A percentile compares a stretch with the other conserved stretches of the same genome.
Conservation (phyloP, 2,888 invertebrate genomes). For the Heliconius cydno region DNA sequence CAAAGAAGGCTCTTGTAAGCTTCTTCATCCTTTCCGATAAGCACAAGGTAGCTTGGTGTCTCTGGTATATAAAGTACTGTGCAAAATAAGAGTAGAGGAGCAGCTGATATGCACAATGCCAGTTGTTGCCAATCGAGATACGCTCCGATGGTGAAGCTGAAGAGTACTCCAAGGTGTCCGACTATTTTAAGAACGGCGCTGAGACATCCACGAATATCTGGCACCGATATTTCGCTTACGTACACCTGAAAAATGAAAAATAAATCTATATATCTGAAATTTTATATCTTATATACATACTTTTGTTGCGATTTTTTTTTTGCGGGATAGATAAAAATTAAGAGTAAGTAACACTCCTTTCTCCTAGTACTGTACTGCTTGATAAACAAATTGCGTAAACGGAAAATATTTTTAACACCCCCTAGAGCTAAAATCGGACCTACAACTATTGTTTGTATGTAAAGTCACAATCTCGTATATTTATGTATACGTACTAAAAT, state of each 20-base stretch:
- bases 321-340: too few relatives aligned
- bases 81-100: conserved; percentile 89
- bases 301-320: too few relatives aligned
- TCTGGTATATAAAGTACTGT: conserved; percentile 92
- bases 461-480: neutral
- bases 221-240: conserved; percentile 95
- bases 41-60: conserved; percentile 92
- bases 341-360: too few relatives aligned
- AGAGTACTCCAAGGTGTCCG: conserved; percentile 92
- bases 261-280: neutral
- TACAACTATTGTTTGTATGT: too few relatives aligned
- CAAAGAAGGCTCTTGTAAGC: conserved; percentile 87
- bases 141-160: conserved; percentile 92
- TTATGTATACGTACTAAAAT: neutral
- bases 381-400: too few relatives aligned
- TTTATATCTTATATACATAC: neutral
- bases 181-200: conserved; percentile 94
- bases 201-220: conserved; percentile 92
- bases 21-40: conserved; percentile 88
- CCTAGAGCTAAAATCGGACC: too few relatives aligned
- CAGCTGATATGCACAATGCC: conserved; percentile 90
- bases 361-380: too few relatives aligned
- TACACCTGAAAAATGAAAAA: conserved; percentile 85
- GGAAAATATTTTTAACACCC: too few relatives aligned
- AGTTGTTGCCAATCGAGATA: conserved; percentile 93